phyloP scores from a whole-genome alignment of 2,797 vertebrate genomes.

The Tangara arthus region DNA sequence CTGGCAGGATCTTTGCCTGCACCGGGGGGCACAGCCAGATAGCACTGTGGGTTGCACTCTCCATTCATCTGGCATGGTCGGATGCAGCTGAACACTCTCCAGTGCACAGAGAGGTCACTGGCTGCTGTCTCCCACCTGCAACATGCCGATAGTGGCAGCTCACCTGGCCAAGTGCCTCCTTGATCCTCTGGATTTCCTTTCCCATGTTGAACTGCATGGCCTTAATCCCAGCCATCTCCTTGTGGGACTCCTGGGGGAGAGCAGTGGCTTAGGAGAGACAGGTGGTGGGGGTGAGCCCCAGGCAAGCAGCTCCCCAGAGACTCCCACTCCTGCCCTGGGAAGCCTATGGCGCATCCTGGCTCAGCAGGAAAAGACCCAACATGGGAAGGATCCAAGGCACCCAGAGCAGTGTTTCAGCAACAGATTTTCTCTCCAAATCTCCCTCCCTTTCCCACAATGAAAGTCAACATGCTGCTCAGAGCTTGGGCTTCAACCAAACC shows the following conservation, averaged over 20 bases:
- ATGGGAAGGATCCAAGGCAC: not conserved
- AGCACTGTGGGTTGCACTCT: not conserved
- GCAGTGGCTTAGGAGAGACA: conserved; percentile 35
- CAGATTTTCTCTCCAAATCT: not conserved
- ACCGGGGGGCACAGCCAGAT: not conserved
- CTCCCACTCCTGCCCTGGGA: not conserved
- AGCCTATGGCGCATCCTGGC: not conserved
- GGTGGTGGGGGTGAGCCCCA: accelerated
- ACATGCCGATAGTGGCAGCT: not conserved
- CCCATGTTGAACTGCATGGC: conserved; percentile 13
- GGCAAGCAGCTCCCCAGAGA: not conserved
- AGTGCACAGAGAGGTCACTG: accelerated
- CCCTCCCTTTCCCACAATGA: not conserved
- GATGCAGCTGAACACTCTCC: not conserved
- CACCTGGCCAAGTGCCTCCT: conserved; percentile 10
- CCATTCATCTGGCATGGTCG: accelerated
- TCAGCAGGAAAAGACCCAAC: not conserved
- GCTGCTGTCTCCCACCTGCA: not conserved
- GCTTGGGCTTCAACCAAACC: not conserved
- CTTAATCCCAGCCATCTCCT: conserved; percentile 64
- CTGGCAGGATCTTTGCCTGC: not conserved
- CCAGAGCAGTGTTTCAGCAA: not conserved
- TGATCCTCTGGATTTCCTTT: conserved; percentile 58
- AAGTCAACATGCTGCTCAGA: not conserved
- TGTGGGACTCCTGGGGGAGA: conserved; percentile 66